Percentiles rank a stretch among this genome's conserved stretches.
Evolutionary conservation across 1,140 invertebrate genomes (phyloP).

Genomic region (Yoshiicerus persimilis): DNA sequence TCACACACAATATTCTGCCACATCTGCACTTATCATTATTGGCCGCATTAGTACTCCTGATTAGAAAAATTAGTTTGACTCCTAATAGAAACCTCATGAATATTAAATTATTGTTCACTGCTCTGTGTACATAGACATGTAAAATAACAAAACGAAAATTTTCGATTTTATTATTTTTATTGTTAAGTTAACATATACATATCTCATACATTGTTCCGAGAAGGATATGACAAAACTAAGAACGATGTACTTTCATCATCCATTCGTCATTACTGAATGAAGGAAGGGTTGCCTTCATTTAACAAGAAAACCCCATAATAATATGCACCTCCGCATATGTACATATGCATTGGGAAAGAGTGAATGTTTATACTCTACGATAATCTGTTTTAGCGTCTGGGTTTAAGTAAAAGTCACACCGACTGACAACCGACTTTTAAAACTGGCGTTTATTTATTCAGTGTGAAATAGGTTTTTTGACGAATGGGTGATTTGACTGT

Average conservation of each 20-base stretch:
- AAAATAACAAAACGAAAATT: too few relatives aligned
- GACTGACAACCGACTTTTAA: constrained; percentile 22
- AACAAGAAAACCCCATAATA: constrained; percentile 4
- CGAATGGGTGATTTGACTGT: not conserved
- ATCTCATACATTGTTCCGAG: too few relatives aligned
- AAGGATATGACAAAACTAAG: not conserved
- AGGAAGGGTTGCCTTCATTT: not conserved
- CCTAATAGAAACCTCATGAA: too few relatives aligned
- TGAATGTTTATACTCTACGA: not conserved
- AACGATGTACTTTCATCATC: not conserved
- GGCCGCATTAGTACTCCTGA: too few relatives aligned
- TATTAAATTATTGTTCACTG: too few relatives aligned
- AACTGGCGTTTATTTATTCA: constrained; percentile 20
- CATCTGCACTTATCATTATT: too few relatives aligned
- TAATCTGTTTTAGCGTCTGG: constrained; percentile 6
- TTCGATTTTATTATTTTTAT: too few relatives aligned
- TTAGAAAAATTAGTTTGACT: too few relatives aligned
- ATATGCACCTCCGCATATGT: not conserved
- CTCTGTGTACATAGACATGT: too few relatives aligned
- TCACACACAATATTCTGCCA: too few relatives aligned
- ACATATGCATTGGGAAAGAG: not conserved
- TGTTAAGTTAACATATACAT: too few relatives aligned
- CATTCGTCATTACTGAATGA: not conserved
- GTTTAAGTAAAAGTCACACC: constrained; percentile 13
- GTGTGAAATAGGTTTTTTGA: constrained; percentile 18